These are phyloP conservation scores for Phyllostomus discolor DNA, from an alignment of 2,113 vertebrate genomes.

Conservation along the genomic window DNA sequence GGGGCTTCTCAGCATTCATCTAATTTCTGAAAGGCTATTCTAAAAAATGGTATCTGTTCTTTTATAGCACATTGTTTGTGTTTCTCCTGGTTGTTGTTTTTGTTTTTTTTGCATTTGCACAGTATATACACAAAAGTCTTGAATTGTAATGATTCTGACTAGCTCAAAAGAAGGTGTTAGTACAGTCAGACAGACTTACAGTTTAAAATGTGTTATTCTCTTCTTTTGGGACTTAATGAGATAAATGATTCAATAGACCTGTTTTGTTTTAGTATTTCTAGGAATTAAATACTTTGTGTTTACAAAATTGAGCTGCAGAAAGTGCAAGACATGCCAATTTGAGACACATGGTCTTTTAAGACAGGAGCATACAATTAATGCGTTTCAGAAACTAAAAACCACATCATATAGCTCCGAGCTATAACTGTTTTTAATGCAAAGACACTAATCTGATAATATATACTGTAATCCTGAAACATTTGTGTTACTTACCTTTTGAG, in stretches of 20 bases:
- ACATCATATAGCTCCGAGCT: constrained; percentile 71
- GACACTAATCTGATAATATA: constrained; percentile 78
- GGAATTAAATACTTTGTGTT: constrained; percentile 78
- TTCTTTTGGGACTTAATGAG: constrained; percentile 74
- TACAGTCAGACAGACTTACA: constrained; percentile 60
- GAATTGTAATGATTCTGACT: constrained; percentile 60
- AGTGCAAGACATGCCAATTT: constrained; percentile 77
- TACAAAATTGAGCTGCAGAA: constrained; percentile 78
- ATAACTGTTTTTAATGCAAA: constrained; percentile 78
- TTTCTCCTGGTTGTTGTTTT: constrained; percentile 50
- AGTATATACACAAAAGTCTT: constrained; percentile 46
- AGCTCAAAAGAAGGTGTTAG: constrained; percentile 26
- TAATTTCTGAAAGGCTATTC: constrained; percentile 72
- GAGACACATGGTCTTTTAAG: constrained; percentile 72
- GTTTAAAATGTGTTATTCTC: constrained; percentile 68
- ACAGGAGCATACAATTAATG: constrained; percentile 64
- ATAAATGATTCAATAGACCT: constrained; percentile 75
- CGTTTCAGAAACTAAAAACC: constrained; percentile 75
- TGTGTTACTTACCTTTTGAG: constrained; percentile 79
- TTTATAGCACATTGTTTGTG: constrained; percentile 71
- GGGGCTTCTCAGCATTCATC: constrained; percentile 71
- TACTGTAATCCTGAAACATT: constrained; percentile 75
- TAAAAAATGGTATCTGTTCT: constrained; percentile 69
- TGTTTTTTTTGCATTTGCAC: constrained; percentile 65
- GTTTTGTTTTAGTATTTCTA: constrained; percentile 78